Conservation (phyloP, 1,140 invertebrate genomes). For the Neodiprion pinetum region DNA sequence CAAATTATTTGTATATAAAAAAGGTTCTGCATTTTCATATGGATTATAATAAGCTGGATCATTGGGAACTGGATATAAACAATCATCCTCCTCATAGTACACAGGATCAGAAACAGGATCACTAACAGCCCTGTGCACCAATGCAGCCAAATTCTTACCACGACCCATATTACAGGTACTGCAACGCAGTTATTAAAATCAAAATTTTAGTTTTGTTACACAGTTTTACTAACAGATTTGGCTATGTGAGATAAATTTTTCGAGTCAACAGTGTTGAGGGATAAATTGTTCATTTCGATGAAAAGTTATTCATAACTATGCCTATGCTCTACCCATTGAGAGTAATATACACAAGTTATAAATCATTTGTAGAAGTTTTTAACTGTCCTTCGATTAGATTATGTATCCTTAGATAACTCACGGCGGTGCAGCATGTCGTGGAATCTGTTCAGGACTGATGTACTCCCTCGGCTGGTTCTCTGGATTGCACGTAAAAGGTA, state of each 20-base stretch:
- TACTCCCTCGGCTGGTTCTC: not conserved
- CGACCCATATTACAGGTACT: not conserved
- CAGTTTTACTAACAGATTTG: not conserved
- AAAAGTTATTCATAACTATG: no score
- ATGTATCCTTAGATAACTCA: conserved; percentile 20
- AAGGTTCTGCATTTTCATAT: conserved; percentile 40
- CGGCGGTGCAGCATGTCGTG: not conserved
- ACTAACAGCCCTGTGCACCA: not conserved
- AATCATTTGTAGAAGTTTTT: no score
- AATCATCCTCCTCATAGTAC: conserved; percentile 28
- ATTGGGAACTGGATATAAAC: conserved; percentile 33
- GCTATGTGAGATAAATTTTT: not conserved
- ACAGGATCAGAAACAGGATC: not conserved
- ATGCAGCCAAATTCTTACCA: not conserved
- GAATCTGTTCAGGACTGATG: conserved; percentile 10
- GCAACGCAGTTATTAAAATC: conserved; percentile 5
- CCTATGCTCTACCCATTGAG: no score
- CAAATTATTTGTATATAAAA: conserved; percentile 42
- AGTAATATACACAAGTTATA: no score
- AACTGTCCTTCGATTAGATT: no score
- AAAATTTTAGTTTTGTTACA: not conserved
- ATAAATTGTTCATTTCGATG: no score
- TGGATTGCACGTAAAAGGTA: conserved; percentile 8
- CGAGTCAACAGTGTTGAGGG: not conserved
- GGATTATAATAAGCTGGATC: conserved; percentile 34